Evolutionary conservation across 2,113 vertebrate genomes (phyloP).

Genomic region (Thunnus thynnus): DNA sequence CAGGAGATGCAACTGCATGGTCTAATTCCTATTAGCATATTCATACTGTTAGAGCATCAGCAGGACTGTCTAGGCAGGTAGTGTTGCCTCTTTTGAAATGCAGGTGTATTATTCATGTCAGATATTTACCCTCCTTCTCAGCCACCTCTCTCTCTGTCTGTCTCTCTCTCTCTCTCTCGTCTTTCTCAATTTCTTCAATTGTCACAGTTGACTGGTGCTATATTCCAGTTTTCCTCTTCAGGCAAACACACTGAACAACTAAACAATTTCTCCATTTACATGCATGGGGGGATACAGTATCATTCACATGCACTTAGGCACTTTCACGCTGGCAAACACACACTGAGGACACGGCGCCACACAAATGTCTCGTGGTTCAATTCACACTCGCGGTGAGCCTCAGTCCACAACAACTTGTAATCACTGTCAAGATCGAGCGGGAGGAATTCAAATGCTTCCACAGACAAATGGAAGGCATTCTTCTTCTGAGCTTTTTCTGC

Average conservation of each 20-base stretch:
- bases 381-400: background rate
- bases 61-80: constrained; percentile 26
- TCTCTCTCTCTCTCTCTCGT: constrained; percentile 43
- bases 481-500: background rate
- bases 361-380: constrained; percentile 15
- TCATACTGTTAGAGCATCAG: constrained; percentile 56
- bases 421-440: constrained; percentile 43
- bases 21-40: constrained; percentile 69
- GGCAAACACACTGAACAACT: constrained; percentile 58
- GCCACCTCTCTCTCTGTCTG: constrained; percentile 12
- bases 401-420: constrained; percentile 29
- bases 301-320: constrained; percentile 43
- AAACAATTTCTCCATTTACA: constrained; percentile 75
- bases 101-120: constrained; percentile 64
- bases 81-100: constrained; percentile 35
- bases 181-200: constrained; percentile 67
- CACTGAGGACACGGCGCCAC: background rate
- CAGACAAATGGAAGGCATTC: background rate
- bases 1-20: background rate
- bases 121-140: constrained; percentile 32
- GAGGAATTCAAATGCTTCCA: constrained; percentile 24
- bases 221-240: constrained; percentile 62
- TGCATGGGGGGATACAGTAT: constrained; percentile 55
- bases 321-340: constrained; percentile 22
- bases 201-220: constrained; percentile 74